A percentile compares a stretch with the other conserved stretches of the same genome.
Evolutionary conservation across 1,140 invertebrate species (phyloP).

Genomic region (Macrosteles quadrilineatus): DNA sequence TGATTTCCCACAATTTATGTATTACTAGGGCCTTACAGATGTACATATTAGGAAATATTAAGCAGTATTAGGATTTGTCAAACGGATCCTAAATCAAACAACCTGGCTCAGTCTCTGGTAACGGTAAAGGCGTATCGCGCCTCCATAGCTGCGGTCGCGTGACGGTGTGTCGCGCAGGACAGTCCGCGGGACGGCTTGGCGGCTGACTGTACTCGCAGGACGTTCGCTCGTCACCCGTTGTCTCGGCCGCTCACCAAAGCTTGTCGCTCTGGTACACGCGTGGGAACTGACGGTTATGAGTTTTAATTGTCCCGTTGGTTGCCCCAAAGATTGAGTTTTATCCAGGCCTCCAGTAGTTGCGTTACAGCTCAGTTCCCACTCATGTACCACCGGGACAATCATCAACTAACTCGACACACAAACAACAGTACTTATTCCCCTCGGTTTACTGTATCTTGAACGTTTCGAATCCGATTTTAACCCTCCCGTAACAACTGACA

Average conservation of each 20-base stretch:
- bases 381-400: conserved; percentile 8
- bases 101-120: conserved; percentile 20
- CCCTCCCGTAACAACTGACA: not conserved
- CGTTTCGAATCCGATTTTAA: conserved; percentile 7
- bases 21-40: conserved; percentile 35
- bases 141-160: conserved; percentile 6
- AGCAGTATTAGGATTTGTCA: conserved; percentile 22
- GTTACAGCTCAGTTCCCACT: not conserved
- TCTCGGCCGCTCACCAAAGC: conserved; percentile 12
- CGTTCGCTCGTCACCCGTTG: not conserved
- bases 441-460: conserved; percentile 36
- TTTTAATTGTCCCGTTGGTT: conserved; percentile 16
- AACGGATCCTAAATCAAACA: conserved; percentile 12
- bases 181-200: conserved; percentile 3
- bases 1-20: conserved; percentile 29
- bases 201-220: conserved; percentile 2
- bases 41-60: conserved; percentile 27
- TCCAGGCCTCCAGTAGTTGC: not conserved
- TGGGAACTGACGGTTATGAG: not conserved
- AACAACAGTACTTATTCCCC: conserved; percentile 21
- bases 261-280: conserved; percentile 7
- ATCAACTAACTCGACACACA: conserved; percentile 27
- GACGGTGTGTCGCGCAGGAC: not conserved
- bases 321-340: conserved; percentile 1
- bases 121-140: not conserved